Evolutionary conservation across 2,797 vertebrate genomes (phyloP), one percentile per base, ranked within the genome.

Genomic region (Lithobates sylvaticus): DNA sequence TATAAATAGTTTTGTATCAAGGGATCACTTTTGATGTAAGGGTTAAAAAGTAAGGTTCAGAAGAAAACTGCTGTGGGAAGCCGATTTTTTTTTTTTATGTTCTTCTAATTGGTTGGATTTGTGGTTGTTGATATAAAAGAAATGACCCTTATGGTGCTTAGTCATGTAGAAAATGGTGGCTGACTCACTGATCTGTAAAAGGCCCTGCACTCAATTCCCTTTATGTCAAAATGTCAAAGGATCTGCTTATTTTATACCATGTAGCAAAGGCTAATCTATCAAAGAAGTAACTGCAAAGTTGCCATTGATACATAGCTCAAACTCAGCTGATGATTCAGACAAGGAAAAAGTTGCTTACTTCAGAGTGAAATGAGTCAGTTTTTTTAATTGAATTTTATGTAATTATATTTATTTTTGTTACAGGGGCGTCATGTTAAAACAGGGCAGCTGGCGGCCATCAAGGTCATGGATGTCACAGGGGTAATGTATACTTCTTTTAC

Each of bases 361-460:
- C 13, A 10, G 13, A 29, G 26, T 65, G 8, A 23, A 65, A 26
- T n/a, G 61, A 65, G 61, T 65, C 61, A 26, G 27, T 27, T 67
- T 4, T 67, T 15, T 67, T 29, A 13, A 67, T 12, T 16, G 6
- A 81, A 81, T 72, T 44, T 73, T 29, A 64, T 72, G 5, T 81
- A 12, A 67, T 67, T 18, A 32, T 68, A n/a, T 84, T 77, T 50
- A 32, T 75, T 79, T 92, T 81, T 89, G 87, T 91, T 89, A 81
- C 93, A 99, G 98, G 97, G 98, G 91, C 97, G 97, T 87, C 98
- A 99, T 95, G 98, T 99, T 92, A 99, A 99, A 94, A 99, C 98
- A 0, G 98, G 98, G 64, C 98, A 99, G 92, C 97, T 99, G 8
- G 98, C 98, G 89, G 98, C 98, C 82, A 99, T 99, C 94, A 99